Evolutionary conservation across 2,797 vertebrate genomes (phyloP).

Genomic region (Betta splendens): DNA sequence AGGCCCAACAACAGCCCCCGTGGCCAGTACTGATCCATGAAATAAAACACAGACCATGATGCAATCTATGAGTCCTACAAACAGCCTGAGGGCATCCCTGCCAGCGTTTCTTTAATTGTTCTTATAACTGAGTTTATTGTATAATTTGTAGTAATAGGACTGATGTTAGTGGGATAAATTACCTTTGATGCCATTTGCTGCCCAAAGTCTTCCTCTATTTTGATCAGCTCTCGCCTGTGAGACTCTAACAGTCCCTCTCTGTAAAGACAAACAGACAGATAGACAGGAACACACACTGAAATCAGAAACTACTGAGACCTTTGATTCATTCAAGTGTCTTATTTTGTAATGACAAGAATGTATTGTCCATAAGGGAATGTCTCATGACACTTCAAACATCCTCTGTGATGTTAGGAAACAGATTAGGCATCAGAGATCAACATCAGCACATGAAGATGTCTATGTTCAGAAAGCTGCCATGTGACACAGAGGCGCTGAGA

Average conservation of each 20-base stretch:
- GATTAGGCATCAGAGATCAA: slow-evolving; percentile 29
- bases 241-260: slow-evolving; percentile 81
- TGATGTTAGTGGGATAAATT: slow-evolving; percentile 7
- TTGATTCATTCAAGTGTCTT: slow-evolving; percentile 2
- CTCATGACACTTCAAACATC: slow-evolving; percentile 10
- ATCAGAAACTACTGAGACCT: neutral
- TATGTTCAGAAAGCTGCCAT: slow-evolving; percentile 41
- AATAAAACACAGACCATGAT: neutral
- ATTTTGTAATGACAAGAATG: neutral
- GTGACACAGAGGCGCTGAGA: no score
- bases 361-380: neutral
- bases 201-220: slow-evolving; percentile 81
- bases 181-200: slow-evolving; percentile 62
- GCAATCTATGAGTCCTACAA: neutral
- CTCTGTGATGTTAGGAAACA: slow-evolving; percentile 7
- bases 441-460: slow-evolving; percentile 40
- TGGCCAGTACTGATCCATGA: neutral
- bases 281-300: slow-evolving; percentile 11
- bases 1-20: neutral
- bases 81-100: neutral
- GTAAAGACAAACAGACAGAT: slow-evolving; percentile 42
- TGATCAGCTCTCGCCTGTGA: slow-evolving; percentile 79
- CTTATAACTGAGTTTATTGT: neutral
- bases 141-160: neutral
- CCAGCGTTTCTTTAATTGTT: neutral